Base-by-base conservation (phyloP, 2,888 invertebrate species). In the Xanthostigma xanthostigma region DNA sequence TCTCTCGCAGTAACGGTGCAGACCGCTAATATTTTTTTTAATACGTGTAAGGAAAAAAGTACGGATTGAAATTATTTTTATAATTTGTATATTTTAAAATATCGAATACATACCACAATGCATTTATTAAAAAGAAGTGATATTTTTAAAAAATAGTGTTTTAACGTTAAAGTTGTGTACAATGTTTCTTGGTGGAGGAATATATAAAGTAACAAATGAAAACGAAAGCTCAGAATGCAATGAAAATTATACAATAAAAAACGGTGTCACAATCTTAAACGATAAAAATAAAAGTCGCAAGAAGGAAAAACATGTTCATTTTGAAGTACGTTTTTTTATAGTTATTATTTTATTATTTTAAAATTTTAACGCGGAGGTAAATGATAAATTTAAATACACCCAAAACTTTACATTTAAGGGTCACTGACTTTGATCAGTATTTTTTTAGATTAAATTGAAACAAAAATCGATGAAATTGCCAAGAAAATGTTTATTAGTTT, bases 161-260 rank as follows among this genome's bases (percentile, higher is more conserved):
- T 39, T 39, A 9, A 39, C 12, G 12, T 39, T 6, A 39, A 39
- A 14, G 33, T 46, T 46, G 5, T 40, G n/a, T 35, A 42, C 11
- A 46, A 65, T 66, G 66, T 66, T 65, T 53, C 56, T 65, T 53
- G 64, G 66, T 51, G 66, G 62, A 46, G 58, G 60, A 51, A 62
- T 64, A 51, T 61, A 59, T 51, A 57, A 56, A 36, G 53, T 60
- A 40, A 57, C 53, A 42, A 55, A 57, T 39, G 55, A 53, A 34
- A 51, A 50, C 10, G 57, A 54, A 51, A 37, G 11, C 36, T 46
- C 41, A 8, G 40, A 40, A 17, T 35, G 13, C 9, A 10, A 11
- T 13, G 55, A 58, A 49, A 50, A 45, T 44, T 49, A 36, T 44
- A 48, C 50, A 44, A 49, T 36, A 36, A 38, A 49, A 41, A 42